Evolutionary conservation across 2,888 invertebrate species (phyloP).

Genomic region (Zaprionus obscuricornis): DNA sequence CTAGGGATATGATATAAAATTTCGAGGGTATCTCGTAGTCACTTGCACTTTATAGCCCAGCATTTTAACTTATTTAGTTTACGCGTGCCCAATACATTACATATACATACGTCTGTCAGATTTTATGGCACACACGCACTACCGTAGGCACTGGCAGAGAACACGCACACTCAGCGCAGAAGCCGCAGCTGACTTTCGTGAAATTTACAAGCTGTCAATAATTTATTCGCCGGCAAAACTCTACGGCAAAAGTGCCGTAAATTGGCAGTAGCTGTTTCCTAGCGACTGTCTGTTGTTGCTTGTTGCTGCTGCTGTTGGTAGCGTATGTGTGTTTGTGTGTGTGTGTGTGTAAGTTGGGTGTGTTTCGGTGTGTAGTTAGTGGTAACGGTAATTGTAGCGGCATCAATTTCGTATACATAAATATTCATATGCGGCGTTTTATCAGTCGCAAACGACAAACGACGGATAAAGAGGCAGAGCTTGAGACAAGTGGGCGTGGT

Average conservation of each 20-base stretch:
- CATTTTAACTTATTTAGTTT: conserved; percentile 22
- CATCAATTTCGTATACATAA: conserved; percentile 77
- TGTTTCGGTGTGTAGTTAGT: conserved; percentile 60
- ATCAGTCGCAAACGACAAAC: conserved; percentile 48
- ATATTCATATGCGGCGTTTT: conserved; percentile 75
- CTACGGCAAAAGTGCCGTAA: conserved; percentile 72
- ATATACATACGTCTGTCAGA: conserved; percentile 25
- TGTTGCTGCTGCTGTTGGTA: conserved; percentile 16
- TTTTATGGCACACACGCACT: conserved; percentile 38
- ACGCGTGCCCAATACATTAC: conserved; percentile 20
- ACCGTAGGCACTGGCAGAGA: no score
- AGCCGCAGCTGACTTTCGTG: conserved; percentile 61
- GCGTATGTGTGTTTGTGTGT: conserved; percentile 12
- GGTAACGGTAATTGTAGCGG: conserved; percentile 77
- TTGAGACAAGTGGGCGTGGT: conserved; percentile 37
- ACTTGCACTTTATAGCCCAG: conserved; percentile 24
- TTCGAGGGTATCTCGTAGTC: conserved; percentile 1
- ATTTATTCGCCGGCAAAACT: conserved; percentile 72
- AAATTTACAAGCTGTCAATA: conserved; percentile 80
- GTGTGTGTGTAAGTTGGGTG: conserved; percentile 21
- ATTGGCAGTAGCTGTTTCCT: conserved; percentile 56
- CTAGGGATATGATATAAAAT: neutral
- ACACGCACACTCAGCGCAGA: conserved; percentile 2
- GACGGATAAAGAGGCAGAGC: conserved; percentile 13
- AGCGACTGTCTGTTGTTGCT: conserved; percentile 30